These are phyloP conservation scores for Nasonia giraulti DNA, from an alignment of 1,140 invertebrate species.

Conservation along the genomic window DNA sequence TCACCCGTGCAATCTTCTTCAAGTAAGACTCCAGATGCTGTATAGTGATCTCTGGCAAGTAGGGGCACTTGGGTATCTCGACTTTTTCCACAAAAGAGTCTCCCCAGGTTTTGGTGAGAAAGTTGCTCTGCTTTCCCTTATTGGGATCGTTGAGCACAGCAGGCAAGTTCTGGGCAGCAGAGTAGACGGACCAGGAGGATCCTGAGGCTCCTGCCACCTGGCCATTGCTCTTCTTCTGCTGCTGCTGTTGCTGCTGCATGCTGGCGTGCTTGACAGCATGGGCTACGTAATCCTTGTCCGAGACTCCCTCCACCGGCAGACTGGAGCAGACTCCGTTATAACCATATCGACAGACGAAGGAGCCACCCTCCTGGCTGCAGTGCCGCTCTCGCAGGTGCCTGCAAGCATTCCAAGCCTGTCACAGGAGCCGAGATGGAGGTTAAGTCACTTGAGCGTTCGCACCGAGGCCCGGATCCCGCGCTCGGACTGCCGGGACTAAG, in stretches of 20 bases:
- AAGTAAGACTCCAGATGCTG: conserved; percentile 93
- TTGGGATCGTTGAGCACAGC: conserved; percentile 97
- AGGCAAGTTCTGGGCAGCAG: conserved; percentile 94
- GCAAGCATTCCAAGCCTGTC: conserved; percentile 33
- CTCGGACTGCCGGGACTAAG: neutral
- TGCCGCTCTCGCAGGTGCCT: conserved; percentile 89
- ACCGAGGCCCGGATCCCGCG: neutral
- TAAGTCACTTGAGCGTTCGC: conserved; percentile 1
- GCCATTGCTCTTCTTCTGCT: conserved; percentile 67
- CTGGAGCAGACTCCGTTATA: conserved; percentile 90
- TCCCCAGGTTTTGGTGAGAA: conserved; percentile 99
- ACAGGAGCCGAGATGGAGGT: neutral
- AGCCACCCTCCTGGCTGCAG: conserved; percentile 90
- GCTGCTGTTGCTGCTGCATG: conserved; percentile 74
- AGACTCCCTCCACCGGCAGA: conserved; percentile 90
- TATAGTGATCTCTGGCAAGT: conserved; percentile 88
- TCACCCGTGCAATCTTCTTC: conserved; percentile 79
- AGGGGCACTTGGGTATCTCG: conserved; percentile 84
- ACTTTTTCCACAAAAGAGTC: conserved; percentile 92
- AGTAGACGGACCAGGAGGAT: conserved; percentile 83
- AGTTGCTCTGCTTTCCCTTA: conserved; percentile 90
- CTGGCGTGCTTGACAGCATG: conserved; percentile 89
- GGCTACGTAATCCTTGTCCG: conserved; percentile 90
- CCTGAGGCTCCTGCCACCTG: conserved; percentile 59
- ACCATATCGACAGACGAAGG: conserved; percentile 92